Evolutionary conservation across 1,140 invertebrate genomes (phyloP), one percentile per base, ranked within the genome.

Genomic region (Lerema accius): DNA sequence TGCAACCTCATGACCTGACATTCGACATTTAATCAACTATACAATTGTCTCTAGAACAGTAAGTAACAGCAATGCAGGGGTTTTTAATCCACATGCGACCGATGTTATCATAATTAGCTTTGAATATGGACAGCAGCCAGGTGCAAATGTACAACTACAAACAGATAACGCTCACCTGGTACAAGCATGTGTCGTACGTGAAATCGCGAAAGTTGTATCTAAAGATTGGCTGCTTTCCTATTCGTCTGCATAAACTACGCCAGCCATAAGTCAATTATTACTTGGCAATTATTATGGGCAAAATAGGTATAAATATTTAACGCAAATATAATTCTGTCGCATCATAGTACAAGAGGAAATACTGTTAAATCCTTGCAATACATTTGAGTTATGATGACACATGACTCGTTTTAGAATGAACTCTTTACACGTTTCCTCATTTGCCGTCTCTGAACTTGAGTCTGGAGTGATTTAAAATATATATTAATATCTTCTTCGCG

Each of bases 201-300:
- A 55, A 55, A 55, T 55, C 51, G 51, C 40, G 51, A 55, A 55
- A 42, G 51, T 55, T 42, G 37, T 15, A 26, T 42, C 51, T 42
- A 7, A 42, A 37, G 51, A 42, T 55, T 42, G n/a, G 51, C 51
- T 39, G 39, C 51, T 55, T 42, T 42, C 51, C 51, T 37, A 55
- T 55, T 15, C 51, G 11, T 55, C 42, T 40, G 37, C 37, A 42
- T 55, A 55, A 55, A 42, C 51, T 23, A 19, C 7, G 19, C 39
- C 16, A 28, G 11, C 16, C 19, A 40, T 16, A 17, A 53, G 50
- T 4, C 35, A 23, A 39, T 53, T 53, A 53, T 40, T 23, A 16
- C n/a, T 15, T 11, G 5, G 28, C 45, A 3, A 10, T 14, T n/a
- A n/a, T 19, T 2, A 48, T 11, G 14, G 9, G 2, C 45, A 28